These are phyloP conservation scores for Dendroctonus valens DNA, from an alignment of 1,140 invertebrate species.

Conservation along the genomic window DNA sequence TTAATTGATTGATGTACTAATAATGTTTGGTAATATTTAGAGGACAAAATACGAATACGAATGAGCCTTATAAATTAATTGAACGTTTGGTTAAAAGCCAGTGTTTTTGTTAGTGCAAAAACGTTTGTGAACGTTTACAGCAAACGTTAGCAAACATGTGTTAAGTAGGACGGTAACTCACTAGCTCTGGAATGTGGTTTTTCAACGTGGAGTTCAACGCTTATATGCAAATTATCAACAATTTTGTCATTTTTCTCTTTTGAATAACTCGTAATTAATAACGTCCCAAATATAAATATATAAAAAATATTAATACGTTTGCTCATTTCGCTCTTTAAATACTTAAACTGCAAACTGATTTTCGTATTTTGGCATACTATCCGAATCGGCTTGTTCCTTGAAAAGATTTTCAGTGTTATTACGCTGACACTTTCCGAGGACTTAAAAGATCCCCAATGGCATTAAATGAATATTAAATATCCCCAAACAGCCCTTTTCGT, in stretches of 20 bases:
- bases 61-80: no score
- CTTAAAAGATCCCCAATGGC: constrained; percentile 10
- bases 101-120: neutral
- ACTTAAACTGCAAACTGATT: neutral
- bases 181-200: no score
- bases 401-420: constrained; percentile 10
- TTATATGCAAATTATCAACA: neutral
- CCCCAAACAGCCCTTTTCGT: constrained; percentile 1
- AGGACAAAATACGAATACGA: neutral
- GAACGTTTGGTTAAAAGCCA: neutral
- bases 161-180: no score
- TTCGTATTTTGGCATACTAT: neutral
- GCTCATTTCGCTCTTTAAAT: neutral
- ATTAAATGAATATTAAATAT: constrained; percentile 17
- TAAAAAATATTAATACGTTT: neutral
- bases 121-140: neutral
- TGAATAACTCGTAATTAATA: neutral
- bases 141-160: neutral
- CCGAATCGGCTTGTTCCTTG: constrained; percentile 1
- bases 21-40: neutral
- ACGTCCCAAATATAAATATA: neutral
- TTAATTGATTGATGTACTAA: neutral
- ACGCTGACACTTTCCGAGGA: constrained; percentile 4
- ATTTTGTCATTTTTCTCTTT: neutral
- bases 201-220: no score